Conservation (phyloP, 2,113 vertebrate species). For the Chloropsis cyanopogon region DNA sequence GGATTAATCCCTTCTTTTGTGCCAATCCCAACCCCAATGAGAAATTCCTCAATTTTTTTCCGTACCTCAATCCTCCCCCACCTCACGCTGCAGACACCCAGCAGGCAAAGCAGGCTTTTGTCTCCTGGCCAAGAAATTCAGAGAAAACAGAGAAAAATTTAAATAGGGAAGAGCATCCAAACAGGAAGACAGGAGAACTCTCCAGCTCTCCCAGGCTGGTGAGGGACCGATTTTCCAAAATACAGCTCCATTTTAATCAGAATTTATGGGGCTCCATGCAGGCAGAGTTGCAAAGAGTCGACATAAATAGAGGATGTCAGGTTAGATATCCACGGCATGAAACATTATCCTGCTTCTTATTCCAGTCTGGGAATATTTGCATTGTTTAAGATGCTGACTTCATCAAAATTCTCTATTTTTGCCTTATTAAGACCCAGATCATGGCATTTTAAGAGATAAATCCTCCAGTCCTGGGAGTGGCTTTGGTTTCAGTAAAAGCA, state of each 20-base stretch:
- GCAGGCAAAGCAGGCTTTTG: not conserved
- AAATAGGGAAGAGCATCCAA: not conserved
- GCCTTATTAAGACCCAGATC: not conserved
- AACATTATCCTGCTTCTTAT: not conserved
- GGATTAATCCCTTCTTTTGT: not conserved
- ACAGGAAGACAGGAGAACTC: not conserved
- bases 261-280: not conserved
- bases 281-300: not conserved
- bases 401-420: not conserved
- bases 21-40: rapidly evolving
- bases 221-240: not conserved
- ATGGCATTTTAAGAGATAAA: not conserved
- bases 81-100: not conserved
- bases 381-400: not conserved
- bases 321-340: not conserved
- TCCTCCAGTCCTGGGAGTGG: not conserved
- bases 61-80: not conserved
- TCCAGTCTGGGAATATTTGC: not conserved
- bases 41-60: not conserved
- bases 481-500: not conserved
- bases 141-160: not conserved
- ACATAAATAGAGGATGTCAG: not conserved
- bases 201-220: not conserved
- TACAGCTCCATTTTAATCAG: not conserved
- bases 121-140: not conserved